Evolutionary conservation across 2,797 vertebrate genomes (phyloP), one percentile per base, ranked within the genome.

Genomic region (Melanogrammus aeglefinus): DNA sequence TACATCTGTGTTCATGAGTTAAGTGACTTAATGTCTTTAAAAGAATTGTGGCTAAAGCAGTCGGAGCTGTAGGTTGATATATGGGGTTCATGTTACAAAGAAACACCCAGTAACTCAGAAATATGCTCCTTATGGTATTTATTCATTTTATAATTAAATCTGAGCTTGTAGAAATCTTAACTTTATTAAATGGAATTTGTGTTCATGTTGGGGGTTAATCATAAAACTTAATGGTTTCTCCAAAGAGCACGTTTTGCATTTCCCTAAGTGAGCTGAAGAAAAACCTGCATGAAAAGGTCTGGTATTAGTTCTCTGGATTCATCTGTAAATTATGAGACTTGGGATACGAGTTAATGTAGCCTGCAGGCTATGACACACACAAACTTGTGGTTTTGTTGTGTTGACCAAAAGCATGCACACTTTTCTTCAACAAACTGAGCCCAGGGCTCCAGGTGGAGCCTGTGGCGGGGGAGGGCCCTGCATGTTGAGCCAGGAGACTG

Each of bases 401-500:
- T 69, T 69, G n/a, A 69, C 0, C 63, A 0, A 69, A 69, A 2
- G 83, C 71, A 79, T 73, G 39, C 77, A 27, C 85, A 82, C 83
- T 78, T 13, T 76, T 51, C 57, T 41, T 31, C 63, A 73, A 38
- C 63, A 3, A n/a, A 63, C n/a, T 51, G 13, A 51, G 21, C 18
- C 4, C 18, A 21, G 63, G 63, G n/a, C 24, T 27, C 27, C 27
- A 27, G 63, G 27, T 12, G 24, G 8, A 3, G 3, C 63, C 63
- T 69, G 63, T 0, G 63, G 0, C 24, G 47, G 79, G 79, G 89
- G 85, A 78, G 76, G 83, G 76, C 72, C 75, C 75, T 79, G 83
- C 91, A 4, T 91, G 90, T 91, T 76, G 63, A 73, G 88, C 74
- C 91, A 91, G 24, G 89, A 86, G 0, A 21, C 6, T 36, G 44